A percentile compares a stretch with the other conserved stretches of the same genome.
These are phyloP conservation scores for Siderastrea radians DNA, from an alignment of 92 coral and sea anemone genomes.

Conservation along the genomic window DNA sequence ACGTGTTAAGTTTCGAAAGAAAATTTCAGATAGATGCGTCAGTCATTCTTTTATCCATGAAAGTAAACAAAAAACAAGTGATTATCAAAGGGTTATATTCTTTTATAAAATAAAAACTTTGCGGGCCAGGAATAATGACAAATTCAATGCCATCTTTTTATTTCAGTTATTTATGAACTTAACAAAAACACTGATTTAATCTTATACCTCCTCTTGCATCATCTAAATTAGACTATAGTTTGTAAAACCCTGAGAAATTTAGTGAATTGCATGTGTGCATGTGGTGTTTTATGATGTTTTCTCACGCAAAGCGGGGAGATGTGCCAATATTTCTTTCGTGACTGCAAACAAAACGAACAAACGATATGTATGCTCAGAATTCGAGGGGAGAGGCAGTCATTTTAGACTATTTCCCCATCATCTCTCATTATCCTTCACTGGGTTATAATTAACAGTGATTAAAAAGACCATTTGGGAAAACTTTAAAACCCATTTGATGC, in stretches of 20 bases:
- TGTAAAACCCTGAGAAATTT: neutral
- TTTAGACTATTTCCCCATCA: no score
- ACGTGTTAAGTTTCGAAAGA: neutral
- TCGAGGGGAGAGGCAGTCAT: neutral
- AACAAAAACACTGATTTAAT: neutral
- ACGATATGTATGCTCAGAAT: neutral
- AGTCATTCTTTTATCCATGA: neutral
- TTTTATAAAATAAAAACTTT: neutral
- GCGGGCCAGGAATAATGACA: neutral
- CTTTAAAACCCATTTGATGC: no score
- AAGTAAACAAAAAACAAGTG: constrained; percentile 28
- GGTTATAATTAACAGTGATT: no score
- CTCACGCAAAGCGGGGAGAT: neutral
- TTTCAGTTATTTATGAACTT: neutral
- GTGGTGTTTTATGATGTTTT: neutral
- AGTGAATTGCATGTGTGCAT: neutral
- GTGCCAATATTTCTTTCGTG: neutral
- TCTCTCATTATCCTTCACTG: no score
- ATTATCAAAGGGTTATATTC: neutral
- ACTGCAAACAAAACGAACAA: neutral
- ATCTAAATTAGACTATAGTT: neutral
- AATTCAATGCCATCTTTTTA: neutral
- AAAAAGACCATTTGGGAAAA: no score
- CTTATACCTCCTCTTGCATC: neutral
- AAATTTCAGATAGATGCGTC: neutral